Evolutionary conservation across 1,140 invertebrate genomes (phyloP), one percentile per base, ranked within the genome.

Genomic region (Luehdorfia chinensis): DNA sequence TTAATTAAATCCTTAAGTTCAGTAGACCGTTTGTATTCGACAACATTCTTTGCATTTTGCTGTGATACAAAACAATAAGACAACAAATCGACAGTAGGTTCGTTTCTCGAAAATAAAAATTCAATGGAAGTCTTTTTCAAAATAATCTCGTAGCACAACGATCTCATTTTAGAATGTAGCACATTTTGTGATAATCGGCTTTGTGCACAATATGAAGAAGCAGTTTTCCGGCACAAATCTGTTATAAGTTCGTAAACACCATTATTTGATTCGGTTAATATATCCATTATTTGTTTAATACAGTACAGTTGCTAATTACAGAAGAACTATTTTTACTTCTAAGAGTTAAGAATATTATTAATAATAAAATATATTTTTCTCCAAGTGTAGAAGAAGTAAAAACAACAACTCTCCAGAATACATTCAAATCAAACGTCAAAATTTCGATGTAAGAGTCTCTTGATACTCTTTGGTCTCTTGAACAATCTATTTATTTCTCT

Each of bases 241-340:
- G 74, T 72, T 34, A 86, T 44, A n/a, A 86, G 67, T 14, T 76
- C 60, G 48, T 68, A 84, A 19, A 86, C 77, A 46, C 79, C 68
- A 27, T 49, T 52, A 50, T 70, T 66, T 27, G 2, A 3, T 21
- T 21, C 19, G 6, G 19, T 21, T 2, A 3, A 2, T 21, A 6
- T 21, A 21, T 21, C 19, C 19, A 21, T 21, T 3, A 21, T 21
- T 21, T 21, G n/a, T n/a, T n/a, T n/a, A n/a, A n/a, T n/a, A n/a
- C n/a, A n/a, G n/a, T n/a, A n/a, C n/a, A n/a, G n/a, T n/a, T n/a
- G n/a, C n/a, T n/a, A n/a, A n/a, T n/a, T n/a, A n/a, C n/a, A n/a
- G n/a, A n/a, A n/a, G n/a, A n/a, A n/a, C n/a, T n/a, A n/a, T n/a
- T n/a, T n/a, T n/a, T n/a, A n/a, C n/a, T n/a, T n/a, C n/a, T n/a